These are phyloP conservation scores for Merodon equestris DNA, from an alignment of 2,888 invertebrate genomes.

Conservation along the genomic window DNA sequence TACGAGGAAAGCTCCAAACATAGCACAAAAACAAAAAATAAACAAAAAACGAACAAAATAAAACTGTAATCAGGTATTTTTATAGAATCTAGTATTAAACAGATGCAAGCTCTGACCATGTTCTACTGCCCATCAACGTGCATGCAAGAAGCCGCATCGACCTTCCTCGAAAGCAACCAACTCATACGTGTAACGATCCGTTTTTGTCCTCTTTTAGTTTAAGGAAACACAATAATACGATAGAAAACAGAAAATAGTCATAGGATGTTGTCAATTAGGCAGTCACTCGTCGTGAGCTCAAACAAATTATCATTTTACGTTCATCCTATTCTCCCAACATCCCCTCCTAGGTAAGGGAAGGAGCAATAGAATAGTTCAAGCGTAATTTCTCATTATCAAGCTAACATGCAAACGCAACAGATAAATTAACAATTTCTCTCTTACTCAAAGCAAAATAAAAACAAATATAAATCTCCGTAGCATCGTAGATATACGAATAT, in stretches of 20 bases:
- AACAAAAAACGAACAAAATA: conserved; percentile 10
- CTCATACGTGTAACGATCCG: conserved; percentile 22
- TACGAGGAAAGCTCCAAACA: conserved; percentile 9
- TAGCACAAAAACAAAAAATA: conserved; percentile 19
- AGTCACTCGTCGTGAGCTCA: conserved; percentile 26
- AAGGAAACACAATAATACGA: conserved; percentile 21
- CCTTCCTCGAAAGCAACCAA: conserved; percentile 12
- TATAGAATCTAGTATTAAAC: conserved; percentile 37
- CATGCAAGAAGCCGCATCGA: not conserved
- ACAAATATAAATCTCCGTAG: conserved; percentile 22
- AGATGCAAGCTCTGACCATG: not conserved
- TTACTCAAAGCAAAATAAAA: conserved; percentile 40
- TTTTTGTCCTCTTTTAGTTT: conserved; percentile 20
- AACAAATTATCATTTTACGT: not conserved
- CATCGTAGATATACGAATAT: conserved; percentile 23
- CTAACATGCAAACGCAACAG: conserved; percentile 25
- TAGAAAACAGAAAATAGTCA: conserved; percentile 28
- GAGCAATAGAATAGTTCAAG: too few relatives aligned
- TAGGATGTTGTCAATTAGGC: conserved; percentile 62
- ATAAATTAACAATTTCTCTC: conserved; percentile 44
- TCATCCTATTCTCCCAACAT: too few relatives aligned
- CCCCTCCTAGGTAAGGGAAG: too few relatives aligned
- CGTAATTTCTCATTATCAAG: conserved; percentile 9
- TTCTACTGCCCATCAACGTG: conserved; percentile 26
- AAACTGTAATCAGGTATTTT: conserved; percentile 52